phyloP scores from a whole-genome alignment of 1,140 invertebrate species.

The Drosophila rufa region DNA sequence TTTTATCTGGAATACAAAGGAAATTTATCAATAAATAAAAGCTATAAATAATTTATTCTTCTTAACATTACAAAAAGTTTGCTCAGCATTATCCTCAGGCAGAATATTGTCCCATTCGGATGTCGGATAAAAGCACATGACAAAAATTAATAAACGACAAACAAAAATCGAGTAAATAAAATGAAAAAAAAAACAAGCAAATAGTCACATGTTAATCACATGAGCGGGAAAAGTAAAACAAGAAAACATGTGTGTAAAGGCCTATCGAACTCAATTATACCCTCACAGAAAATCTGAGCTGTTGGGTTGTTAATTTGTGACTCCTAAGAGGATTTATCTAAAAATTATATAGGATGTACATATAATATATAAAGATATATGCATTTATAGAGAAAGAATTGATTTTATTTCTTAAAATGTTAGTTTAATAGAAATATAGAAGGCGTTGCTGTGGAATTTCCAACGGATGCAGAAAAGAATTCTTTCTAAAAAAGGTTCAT shows the following conservation, averaged over 20 bases:
- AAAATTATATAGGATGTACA: not conserved
- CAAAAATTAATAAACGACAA: slow-evolving; percentile 21
- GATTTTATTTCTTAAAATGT: no score
- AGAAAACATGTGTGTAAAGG: slow-evolving; percentile 24
- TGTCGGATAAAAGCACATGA: slow-evolving; percentile 27
- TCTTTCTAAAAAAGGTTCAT: no score
- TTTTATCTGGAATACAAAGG: slow-evolving; percentile 16
- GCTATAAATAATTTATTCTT: not conserved
- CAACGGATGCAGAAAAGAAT: no score
- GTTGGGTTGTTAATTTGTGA: not conserved
- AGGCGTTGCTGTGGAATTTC: no score
- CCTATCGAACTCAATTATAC: slow-evolving; percentile 14
- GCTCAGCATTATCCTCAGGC: slow-evolving; percentile 8
- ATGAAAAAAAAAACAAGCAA: slow-evolving; percentile 16
- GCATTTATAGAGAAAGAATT: no score
- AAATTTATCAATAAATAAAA: slow-evolving; percentile 5
- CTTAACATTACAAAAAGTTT: not conserved
- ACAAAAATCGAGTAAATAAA: slow-evolving; percentile 25
- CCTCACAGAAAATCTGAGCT: not conserved
- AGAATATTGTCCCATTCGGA: slow-evolving; percentile 1
- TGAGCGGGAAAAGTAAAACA: slow-evolving; percentile 39
- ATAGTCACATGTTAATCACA: slow-evolving; percentile 52
- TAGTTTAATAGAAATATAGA: no score
- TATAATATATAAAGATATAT: no score
- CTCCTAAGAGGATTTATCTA: not conserved